Evolutionary conservation across 2,888 invertebrate genomes (phyloP), one percentile per base, ranked within the genome.

Genomic region (Dione juno): DNA sequence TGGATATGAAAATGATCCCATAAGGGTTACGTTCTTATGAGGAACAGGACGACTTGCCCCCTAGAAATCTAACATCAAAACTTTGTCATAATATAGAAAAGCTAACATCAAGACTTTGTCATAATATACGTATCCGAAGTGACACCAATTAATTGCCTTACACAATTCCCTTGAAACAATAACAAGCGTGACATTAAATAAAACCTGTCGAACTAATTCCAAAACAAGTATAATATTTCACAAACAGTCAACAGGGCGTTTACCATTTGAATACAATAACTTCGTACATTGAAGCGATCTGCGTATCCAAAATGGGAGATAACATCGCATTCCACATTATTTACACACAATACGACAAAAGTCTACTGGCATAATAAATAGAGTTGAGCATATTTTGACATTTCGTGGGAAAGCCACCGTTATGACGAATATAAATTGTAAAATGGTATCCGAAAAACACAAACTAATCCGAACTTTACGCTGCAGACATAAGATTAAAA

Each of bases 361-460:
- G 71, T 73, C 79, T 81, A 82, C 82, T 84, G 85, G 85, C 82
- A 81, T 84, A 86, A 88, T 84, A 84, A 84, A 75, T 75, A 85
- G 83, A 85, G 80, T 82, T 80, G 69, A 81, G 83, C 80, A 79
- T 77, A 84, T 87, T 88, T 86, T 89, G 90, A 87, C 88, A 86
- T 82, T 83, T 80, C 88, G 88, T 90, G 88, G 87, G 89, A 89
- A 89, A 79, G 72, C 64, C 66, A 64, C 63, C 53, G 61, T 61
- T 70, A 74, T 69, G 65, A 54, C 57, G 54, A 71, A 61, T 71
- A 74, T 71, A 67, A 66, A 66, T 69, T 16, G 63, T 67, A 53
- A 54, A 66, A 65, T 64, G 48, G 66, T 70, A 63, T 43, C 10
- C n/a, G 13, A 41, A n/a, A 40, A 1, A 19, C 11, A 7, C 21